Conservation (phyloP, 2,113 vertebrate species). For the Chrysochloris asiatica region DNA sequence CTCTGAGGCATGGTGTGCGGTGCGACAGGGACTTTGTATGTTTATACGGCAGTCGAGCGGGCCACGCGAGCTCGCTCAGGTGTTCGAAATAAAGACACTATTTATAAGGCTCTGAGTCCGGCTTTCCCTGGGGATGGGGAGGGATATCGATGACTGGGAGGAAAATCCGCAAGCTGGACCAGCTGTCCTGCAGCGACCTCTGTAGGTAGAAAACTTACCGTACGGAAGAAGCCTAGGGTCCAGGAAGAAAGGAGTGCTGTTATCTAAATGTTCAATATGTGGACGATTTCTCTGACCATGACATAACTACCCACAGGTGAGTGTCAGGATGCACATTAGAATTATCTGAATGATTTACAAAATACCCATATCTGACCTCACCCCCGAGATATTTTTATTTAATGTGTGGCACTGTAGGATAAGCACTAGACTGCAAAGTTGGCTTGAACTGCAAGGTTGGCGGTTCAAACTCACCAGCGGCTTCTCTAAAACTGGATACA, state of each 20-base stretch:
- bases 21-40: constrained; percentile 73
- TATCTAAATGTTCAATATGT: accelerated
- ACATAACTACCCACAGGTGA: not conserved
- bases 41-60: constrained; percentile 62
- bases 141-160: not conserved
- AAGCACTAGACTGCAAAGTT: too few relatives aligned
- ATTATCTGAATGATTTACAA: not conserved
- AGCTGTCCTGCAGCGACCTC: constrained; percentile 58
- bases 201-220: not conserved
- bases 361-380: not conserved
- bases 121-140: not conserved
- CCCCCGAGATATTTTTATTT: not conserved
- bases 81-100: constrained; percentile 76
- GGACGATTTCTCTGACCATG: too few relatives aligned
- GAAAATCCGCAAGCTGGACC: not conserved
- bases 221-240: not conserved
- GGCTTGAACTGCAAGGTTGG: too few relatives aligned
- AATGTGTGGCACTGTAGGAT: too few relatives aligned
- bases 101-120: constrained; percentile 66
- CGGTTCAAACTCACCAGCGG: too few relatives aligned
- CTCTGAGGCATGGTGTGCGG: constrained; percentile 76
- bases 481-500: too few relatives aligned
- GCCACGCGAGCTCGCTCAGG: constrained; percentile 50
- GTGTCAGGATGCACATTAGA: not conserved
- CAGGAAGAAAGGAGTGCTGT: accelerated